phyloP scores from a whole-genome alignment of 2,888 invertebrate species.

The Pachycephus smyrnensis region DNA sequence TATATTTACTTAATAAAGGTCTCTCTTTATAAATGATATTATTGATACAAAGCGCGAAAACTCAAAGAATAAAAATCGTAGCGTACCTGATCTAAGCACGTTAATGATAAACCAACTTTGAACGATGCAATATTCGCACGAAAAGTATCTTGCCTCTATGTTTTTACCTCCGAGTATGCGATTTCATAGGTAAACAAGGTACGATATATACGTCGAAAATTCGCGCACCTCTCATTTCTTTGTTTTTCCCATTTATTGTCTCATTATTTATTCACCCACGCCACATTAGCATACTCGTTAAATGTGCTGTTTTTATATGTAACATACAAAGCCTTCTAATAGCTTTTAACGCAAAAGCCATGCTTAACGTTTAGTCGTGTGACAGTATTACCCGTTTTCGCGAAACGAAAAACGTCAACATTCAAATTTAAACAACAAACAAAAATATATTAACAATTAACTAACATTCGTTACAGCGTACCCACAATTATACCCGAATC shows the following conservation, averaged over 20 bases:
- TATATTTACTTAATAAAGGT: neutral
- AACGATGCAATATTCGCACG: neutral
- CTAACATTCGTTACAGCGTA: neutral
- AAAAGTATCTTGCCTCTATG: conserved; percentile 9
- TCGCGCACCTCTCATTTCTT: neutral
- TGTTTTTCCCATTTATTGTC: neutral
- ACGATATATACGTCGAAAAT: conserved; percentile 17
- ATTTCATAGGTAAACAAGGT: conserved; percentile 26
- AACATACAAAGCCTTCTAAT: neutral
- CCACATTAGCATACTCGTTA: conserved; percentile 5
- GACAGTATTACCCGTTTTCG: neutral
- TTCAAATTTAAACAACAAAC: neutral
- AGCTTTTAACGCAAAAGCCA: neutral
- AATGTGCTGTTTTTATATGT: conserved; percentile 9
- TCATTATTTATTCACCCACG: conserved; percentile 3
- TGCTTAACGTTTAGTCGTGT: neutral
- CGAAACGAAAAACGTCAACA: neutral
- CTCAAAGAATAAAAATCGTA: neutral
- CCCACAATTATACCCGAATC: no score
- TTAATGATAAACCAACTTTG: neutral
- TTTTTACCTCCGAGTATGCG: conserved; percentile 38
- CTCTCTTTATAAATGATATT: neutral
- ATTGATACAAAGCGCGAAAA: neutral
- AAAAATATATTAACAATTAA: neutral
- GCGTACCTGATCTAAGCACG: neutral